Percentiles rank a stretch among this genome's conserved stretches.
Evolutionary conservation across 2,888 invertebrate species (phyloP).

Genomic region (Erynnis tages): DNA sequence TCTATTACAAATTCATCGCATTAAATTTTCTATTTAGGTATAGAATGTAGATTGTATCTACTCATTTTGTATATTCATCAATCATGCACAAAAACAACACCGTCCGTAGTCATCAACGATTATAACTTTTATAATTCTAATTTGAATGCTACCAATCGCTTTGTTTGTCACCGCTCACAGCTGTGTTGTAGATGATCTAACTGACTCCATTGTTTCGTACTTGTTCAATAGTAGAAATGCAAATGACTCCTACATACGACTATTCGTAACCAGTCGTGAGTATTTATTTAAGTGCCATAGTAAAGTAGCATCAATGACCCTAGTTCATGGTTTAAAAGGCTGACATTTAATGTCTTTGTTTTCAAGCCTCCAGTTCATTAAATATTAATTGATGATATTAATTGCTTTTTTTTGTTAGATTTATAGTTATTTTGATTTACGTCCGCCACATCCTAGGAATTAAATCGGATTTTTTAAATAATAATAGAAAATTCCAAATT

Average conservation of each 20-base stretch:
- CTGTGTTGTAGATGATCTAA: constrained; percentile 45
- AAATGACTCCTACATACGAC: constrained; percentile 41
- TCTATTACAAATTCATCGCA: too few species aligned
- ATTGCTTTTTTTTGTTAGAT: too few species aligned
- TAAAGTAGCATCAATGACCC: constrained; percentile 33
- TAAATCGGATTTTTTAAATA: too few species aligned
- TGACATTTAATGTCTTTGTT: not conserved
- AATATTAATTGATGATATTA: not conserved
- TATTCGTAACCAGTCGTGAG: constrained; percentile 39
- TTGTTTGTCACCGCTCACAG: constrained; percentile 41
- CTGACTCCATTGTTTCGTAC: constrained; percentile 48
- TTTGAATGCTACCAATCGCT: constrained; percentile 44
- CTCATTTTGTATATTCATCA: not conserved
- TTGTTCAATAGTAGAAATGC: constrained; percentile 49
- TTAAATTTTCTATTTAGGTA: too few species aligned
- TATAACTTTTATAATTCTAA: constrained; percentile 34
- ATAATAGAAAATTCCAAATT: not conserved
- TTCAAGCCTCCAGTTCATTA: not conserved
- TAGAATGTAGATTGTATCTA: not conserved
- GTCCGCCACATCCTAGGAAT: too few species aligned
- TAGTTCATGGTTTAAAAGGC: constrained; percentile 40
- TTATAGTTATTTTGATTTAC: too few species aligned
- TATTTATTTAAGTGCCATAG: constrained; percentile 29
- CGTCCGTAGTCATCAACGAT: constrained; percentile 26
- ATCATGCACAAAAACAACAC: not conserved